A percentile compares a stretch with the other conserved stretches of the same genome.
phyloP scores from a whole-genome alignment of 2,888 invertebrate genomes.

The Resseliella maxima region DNA sequence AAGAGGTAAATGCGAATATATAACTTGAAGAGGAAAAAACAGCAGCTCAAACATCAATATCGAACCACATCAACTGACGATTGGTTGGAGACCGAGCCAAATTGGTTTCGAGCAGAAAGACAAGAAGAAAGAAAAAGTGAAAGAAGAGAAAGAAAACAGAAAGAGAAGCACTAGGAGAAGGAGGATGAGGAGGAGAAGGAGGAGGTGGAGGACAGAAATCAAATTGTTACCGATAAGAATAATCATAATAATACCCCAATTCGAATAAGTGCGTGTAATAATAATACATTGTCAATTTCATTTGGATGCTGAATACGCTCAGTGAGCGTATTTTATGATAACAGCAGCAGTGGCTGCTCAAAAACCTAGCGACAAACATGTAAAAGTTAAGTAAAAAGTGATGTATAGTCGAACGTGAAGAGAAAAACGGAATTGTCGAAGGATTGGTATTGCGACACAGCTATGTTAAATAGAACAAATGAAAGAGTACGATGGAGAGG shows the following conservation, averaged over 20 bases:
- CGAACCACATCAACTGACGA: slow-evolving; percentile 11
- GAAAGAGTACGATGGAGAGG: neutral
- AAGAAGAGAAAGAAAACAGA: too few species aligned
- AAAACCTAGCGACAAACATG: slow-evolving; percentile 1
- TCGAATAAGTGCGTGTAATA: slow-evolving; percentile 43
- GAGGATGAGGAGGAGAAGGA: too few species aligned
- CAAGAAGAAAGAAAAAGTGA: too few species aligned
- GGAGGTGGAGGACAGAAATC: too few species aligned
- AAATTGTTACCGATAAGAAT: slow-evolving; percentile 46
- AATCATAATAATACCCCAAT: slow-evolving; percentile 48
- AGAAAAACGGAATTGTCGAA: neutral
- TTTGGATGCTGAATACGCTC: neutral
- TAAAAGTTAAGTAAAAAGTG: slow-evolving; percentile 46
- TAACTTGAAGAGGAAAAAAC: neutral
- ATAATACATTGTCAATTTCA: slow-evolving; percentile 55
- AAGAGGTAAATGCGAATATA: neutral
- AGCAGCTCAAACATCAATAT: slow-evolving; percentile 9
- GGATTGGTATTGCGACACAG: neutral
- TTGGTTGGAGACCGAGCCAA: neutral
- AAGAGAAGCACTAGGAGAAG: too few species aligned
- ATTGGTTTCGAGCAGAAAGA: too few species aligned
- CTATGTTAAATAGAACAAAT: neutral
- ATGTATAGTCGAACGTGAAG: slow-evolving; percentile 21
- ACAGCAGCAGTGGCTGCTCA: neutral
- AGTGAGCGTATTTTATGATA: slow-evolving; percentile 29